Evolutionary conservation across 2,888 invertebrate genomes (phyloP).

Genomic region (Cerastis rubricosa): DNA sequence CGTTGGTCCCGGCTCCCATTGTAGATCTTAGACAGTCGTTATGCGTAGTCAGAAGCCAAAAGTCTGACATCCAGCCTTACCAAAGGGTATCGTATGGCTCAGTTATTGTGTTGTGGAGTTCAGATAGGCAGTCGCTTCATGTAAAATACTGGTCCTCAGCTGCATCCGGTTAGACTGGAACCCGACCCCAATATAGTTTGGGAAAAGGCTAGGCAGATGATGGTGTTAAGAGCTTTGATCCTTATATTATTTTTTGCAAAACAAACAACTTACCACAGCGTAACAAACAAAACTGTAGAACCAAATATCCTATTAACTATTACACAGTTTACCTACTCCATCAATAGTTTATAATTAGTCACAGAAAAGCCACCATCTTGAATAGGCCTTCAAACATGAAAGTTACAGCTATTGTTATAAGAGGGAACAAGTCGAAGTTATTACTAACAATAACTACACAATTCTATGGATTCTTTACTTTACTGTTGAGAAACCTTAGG

Average conservation of each 20-base stretch:
- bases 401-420: constrained; percentile 36
- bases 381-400: constrained; percentile 19
- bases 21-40: too few species aligned
- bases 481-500: constrained; percentile 39
- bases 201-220: too few species aligned
- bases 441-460: constrained; percentile 31
- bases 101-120: too few species aligned
- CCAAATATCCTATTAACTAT: neutral
- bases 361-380: constrained; percentile 15
- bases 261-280: neutral
- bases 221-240: too few species aligned
- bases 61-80: too few species aligned
- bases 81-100: too few species aligned
- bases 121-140: too few species aligned
- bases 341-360: constrained; percentile 44
- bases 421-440: constrained; percentile 19
- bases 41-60: too few species aligned
- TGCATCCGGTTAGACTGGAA: too few species aligned
- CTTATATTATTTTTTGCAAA: neutral
- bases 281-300: neutral
- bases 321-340: neutral
- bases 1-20: too few species aligned
- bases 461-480: constrained; percentile 41
- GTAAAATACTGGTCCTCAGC: too few species aligned
- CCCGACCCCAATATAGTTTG: too few species aligned